Conservation (phyloP, 2,888 invertebrate genomes). For the Cephus nigrinus region DNA sequence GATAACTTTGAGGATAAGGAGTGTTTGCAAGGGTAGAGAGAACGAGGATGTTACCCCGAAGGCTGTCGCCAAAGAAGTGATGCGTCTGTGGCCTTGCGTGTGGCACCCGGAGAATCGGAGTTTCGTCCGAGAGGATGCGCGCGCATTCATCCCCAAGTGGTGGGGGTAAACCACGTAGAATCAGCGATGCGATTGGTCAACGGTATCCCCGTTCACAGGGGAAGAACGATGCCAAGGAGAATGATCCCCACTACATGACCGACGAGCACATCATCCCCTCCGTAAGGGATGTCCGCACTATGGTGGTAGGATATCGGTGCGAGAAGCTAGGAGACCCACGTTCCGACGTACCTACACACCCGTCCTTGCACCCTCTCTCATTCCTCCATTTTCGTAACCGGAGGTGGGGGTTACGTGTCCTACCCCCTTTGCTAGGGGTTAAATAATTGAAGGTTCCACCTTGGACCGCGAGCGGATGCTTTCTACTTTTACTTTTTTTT, state of each 20-base stretch:
- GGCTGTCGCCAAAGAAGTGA: conserved; percentile 65
- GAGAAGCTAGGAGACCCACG: background rate
- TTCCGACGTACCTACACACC: background rate
- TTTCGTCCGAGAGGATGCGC: background rate
- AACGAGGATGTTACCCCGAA: conserved; percentile 60
- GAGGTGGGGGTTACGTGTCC: background rate
- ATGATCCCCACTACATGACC: background rate
- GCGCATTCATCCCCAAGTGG: conserved; percentile 12
- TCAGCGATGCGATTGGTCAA: background rate
- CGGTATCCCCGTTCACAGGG: background rate
- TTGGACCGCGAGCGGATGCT: background rate
- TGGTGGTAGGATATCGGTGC: background rate
- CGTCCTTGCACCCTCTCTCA: background rate
- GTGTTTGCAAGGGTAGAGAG: conserved; percentile 32
- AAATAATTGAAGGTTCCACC: background rate
- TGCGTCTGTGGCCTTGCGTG: conserved; percentile 57
- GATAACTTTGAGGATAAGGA: background rate
- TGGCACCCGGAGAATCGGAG: conserved; percentile 46
- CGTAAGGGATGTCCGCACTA: background rate
- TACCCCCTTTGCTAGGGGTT: background rate
- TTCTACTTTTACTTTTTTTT: background rate
- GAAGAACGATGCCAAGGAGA: background rate
- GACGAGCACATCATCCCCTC: conserved; percentile 2
- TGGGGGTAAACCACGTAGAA: background rate
- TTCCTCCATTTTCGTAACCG: background rate